Conservation (phyloP, 1,140 invertebrate species). For the Brachionus asplanchnoidis region DNA sequence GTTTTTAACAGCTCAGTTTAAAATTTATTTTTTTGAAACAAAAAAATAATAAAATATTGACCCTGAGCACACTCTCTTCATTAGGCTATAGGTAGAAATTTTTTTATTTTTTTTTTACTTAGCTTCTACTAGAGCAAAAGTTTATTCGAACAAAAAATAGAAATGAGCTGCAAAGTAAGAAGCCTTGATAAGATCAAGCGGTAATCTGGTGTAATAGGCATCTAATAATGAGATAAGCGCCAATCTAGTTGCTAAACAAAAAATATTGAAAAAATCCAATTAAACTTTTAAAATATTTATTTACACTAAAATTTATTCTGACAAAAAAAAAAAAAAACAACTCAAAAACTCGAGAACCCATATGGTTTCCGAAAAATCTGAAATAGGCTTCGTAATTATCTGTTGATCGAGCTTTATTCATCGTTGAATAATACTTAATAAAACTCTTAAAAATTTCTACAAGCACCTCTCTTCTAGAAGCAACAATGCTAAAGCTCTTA, state of each 20-base stretch:
- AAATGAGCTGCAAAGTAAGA: neutral
- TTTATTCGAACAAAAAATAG: neutral
- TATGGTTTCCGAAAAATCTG: neutral
- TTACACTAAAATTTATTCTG: slow-evolving; percentile 1
- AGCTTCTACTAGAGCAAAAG: too few relatives aligned
- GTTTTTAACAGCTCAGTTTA: neutral
- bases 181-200: neutral
- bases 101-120: too few relatives aligned
- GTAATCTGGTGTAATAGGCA: neutral
- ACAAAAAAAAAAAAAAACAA: slow-evolving; percentile 12
- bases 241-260: neutral
- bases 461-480: neutral
- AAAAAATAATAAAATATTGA: neutral
- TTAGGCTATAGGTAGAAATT: neutral
- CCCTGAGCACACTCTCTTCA: neutral
- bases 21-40: neutral
- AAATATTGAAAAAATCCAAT: neutral
- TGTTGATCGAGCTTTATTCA: neutral
- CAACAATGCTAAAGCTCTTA: neutral
- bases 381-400: neutral
- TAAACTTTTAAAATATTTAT: neutral
- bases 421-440: neutral
- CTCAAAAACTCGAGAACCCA: neutral
- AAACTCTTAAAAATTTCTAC: neutral
- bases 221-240: neutral